Base-by-base conservation (phyloP, 1,140 invertebrate species). In the Drosophila arizonae region DNA sequence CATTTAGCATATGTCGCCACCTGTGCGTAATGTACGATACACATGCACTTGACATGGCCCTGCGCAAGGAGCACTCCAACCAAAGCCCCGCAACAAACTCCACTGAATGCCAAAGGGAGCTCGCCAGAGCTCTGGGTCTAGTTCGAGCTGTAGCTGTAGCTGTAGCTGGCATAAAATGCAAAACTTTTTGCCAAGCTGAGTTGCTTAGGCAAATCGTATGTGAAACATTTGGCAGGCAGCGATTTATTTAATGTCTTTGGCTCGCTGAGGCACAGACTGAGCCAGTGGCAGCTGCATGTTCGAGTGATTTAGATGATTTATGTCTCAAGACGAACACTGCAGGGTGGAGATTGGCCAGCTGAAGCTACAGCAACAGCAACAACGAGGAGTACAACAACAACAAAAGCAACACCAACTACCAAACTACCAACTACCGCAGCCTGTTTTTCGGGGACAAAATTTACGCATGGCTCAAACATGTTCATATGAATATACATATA, bases 231-330 rank as follows among this genome's bases (percentile, higher is more conserved):
- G 84, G 84, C 84, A 88, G 66, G 64, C 84, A 87, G 79, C 84
- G 84, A 88, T 88, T 88, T 88, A 88, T 88, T 88, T 88, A 88
- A 88, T 88, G 84, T 88, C 84, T 88, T 77, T 82, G 76, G 71
- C 75, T 74, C 76, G 57, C 74, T 21, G 46, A 24, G 46, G 46
- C 21, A 24, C 36, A 39, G 36, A 39, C 36, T 39, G 54, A 65
- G 26, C 43, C 48, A 56, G 62, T 46, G 62, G 77, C 84, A 88
- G 77, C 72, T 88, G 84, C 84, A 88, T 82, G 84, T 88, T 84
- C 68, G 57, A 88, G 84, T 88, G 84, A 88, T 88, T 88, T 88
- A 88, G 69, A 80, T 88, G 84, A 88, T 88, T 88, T 88, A 88
- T 88, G 85, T 84, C 79, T 72, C 61, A 88, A 88, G 84, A 84